A percentile compares a stretch with the other conserved stretches of the same genome.
These are phyloP conservation scores for Cantharis flavilabris DNA, from an alignment of 2,888 invertebrate species.

Conservation along the genomic window DNA sequence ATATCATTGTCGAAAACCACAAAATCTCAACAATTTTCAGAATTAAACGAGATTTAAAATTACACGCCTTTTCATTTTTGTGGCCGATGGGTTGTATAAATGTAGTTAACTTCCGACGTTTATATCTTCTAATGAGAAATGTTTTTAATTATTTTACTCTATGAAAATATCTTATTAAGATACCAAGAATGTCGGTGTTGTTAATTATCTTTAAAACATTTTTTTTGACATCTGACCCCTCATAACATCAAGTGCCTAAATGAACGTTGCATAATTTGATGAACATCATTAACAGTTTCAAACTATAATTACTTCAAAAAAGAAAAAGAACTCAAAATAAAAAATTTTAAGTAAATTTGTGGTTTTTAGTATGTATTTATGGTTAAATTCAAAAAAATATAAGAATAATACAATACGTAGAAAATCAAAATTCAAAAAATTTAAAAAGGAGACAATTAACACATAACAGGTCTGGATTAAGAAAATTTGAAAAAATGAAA, in stretches of 20 bases:
- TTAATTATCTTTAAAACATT: constrained; percentile 18
- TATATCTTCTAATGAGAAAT: neutral
- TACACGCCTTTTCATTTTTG: constrained; percentile 3
- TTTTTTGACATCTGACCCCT: constrained; percentile 22
- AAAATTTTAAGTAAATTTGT: too few species aligned
- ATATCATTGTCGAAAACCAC: constrained; percentile 10
- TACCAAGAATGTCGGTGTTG: constrained; percentile 19
- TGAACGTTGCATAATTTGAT: constrained; percentile 28
- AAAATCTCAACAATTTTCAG: constrained; percentile 3
- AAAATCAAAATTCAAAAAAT: too few species aligned
- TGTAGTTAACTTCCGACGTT: neutral
- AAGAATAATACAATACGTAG: too few species aligned
- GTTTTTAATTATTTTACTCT: constrained; percentile 4
- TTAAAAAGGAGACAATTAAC: too few species aligned
- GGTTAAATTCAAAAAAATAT: too few species aligned
- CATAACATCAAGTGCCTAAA: constrained; percentile 30
- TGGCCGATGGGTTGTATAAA: neutral
- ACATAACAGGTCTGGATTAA: too few species aligned
- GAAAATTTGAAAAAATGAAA: too few species aligned
- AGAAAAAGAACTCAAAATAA: too few species aligned
- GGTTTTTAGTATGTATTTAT: too few species aligned
- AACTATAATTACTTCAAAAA: neutral
- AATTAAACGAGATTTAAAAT: constrained; percentile 7
- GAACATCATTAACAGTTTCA: neutral
- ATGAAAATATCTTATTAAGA: constrained; percentile 21